Evolutionary conservation across 2,113 vertebrate genomes (phyloP).

Genomic region (Amphiprion percula): DNA sequence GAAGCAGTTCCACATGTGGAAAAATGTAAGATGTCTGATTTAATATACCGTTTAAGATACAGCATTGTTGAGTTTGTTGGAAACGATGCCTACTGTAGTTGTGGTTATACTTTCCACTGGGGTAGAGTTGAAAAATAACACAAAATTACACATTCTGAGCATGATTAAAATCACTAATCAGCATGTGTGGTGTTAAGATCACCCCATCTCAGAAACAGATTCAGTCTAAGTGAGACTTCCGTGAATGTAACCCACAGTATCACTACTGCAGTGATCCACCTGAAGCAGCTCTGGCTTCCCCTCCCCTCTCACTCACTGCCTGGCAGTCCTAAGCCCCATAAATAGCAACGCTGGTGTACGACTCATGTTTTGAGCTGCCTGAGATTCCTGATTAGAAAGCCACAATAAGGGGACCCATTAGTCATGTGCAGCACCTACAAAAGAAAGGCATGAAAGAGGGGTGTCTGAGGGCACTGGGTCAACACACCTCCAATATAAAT

Average conservation of each 20-base stretch:
- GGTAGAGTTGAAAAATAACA: background rate
- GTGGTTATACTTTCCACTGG: background rate
- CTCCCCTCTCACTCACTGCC: conserved; percentile 45
- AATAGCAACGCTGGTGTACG: conserved; percentile 76
- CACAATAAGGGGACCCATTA: conserved; percentile 55
- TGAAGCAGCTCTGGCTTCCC: conserved; percentile 45
- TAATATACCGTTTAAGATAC: too few species aligned
- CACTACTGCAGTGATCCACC: conserved; percentile 44
- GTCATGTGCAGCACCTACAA: conserved; percentile 23
- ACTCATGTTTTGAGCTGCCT: conserved; percentile 67
- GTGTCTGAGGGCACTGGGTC: conserved; percentile 11
- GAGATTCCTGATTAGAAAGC: conserved; percentile 57
- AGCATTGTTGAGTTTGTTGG: too few species aligned
- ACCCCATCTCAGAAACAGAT: too few species aligned
- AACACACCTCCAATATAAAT: background rate
- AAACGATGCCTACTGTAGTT: background rate
- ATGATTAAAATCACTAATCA: background rate
- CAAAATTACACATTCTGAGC: too few species aligned
- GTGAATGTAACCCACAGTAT: background rate
- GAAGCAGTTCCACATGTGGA: too few species aligned
- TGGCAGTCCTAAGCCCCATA: conserved; percentile 67
- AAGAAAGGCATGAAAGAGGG: conserved; percentile 2
- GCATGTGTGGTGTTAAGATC: background rate
- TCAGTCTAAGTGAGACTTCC: background rate
- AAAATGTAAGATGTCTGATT: too few species aligned